Conservation (phyloP, 2,797 vertebrate genomes). For the Odontamblyopus rebecca region DNA sequence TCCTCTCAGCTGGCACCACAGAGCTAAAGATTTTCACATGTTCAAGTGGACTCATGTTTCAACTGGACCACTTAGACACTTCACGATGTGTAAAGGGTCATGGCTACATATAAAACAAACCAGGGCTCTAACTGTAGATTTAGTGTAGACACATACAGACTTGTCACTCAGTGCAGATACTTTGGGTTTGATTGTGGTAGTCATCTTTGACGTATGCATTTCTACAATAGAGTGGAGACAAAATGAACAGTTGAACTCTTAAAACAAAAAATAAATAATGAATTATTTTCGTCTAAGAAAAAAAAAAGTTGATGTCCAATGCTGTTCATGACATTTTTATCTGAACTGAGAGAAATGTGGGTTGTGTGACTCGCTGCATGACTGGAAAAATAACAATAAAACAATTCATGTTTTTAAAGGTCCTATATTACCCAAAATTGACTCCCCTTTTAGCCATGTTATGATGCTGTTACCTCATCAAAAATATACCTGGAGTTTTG, state of each 20-base stretch:
- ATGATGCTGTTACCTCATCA: no score
- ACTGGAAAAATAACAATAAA: background rate
- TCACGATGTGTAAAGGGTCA: slow-evolving; percentile 56
- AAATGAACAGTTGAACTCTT: no score
- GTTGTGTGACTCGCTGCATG: background rate
- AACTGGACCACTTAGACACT: slow-evolving; percentile 69
- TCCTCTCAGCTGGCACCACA: slow-evolving; percentile 54
- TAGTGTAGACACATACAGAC: background rate
- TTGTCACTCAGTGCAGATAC: background rate
- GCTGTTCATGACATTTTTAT: background rate
- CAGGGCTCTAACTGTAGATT: background rate
- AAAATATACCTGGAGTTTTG: no score
- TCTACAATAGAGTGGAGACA: no score
- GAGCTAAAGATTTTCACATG: slow-evolving; percentile 56
- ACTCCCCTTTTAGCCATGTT: no score
- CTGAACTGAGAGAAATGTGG: background rate
- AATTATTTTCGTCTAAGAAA: no score
- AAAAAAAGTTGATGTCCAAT: background rate
- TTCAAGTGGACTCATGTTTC: slow-evolving; percentile 60
- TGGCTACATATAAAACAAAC: slow-evolving; percentile 11
- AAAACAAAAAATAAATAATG: no score
- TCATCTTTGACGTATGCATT: no score
- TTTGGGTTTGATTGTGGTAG: background rate
- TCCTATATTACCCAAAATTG: no score
- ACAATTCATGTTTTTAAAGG: no score